Conservation (phyloP, 30 jellyfish, hydroid and myxozoan species). For the Pseudorhiza aurosa region DNA sequence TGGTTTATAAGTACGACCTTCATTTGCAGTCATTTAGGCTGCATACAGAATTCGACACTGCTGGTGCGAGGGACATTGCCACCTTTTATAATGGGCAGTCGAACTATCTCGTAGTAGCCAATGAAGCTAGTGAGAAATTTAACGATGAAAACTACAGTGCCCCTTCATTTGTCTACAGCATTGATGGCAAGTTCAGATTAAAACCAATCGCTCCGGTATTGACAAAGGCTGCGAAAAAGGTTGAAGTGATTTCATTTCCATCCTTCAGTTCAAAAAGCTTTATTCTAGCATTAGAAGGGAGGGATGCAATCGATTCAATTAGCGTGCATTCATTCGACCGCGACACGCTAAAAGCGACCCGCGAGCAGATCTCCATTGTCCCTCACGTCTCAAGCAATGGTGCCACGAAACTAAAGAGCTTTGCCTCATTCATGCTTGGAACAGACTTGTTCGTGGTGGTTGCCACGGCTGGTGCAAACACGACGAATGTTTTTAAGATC, state of each 20-base stretch:
- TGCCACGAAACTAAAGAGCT: constrained; percentile 64
- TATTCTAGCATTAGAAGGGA: constrained; percentile 46
- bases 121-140: constrained; percentile 63
- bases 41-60: constrained; percentile 41
- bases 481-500: constrained; percentile 18
- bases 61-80: constrained; percentile 75
- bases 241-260: constrained; percentile 49
- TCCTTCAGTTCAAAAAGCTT: constrained; percentile 61
- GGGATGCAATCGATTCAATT: constrained; percentile 73
- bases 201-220: constrained; percentile 33
- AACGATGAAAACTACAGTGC: constrained; percentile 11
- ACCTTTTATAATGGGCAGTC: constrained; percentile 12
- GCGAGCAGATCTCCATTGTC: constrained; percentile 56
- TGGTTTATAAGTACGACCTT: constrained; percentile 42
- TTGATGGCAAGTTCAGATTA: constrained; percentile 25
- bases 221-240: constrained; percentile 73
- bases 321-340: constrained; percentile 59
- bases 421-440: constrained; percentile 48
- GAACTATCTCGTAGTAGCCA: constrained; percentile 56
- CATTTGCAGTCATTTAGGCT: constrained; percentile 4
- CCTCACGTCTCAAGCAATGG: not conserved
- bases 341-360: constrained; percentile 1
- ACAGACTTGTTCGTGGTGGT: not conserved
- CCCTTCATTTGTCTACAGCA: constrained; percentile 60
- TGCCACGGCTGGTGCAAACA: constrained; percentile 4